Conservation (phyloP, 2,797 vertebrate species). For the Catamblyrhynchus diadema region DNA sequence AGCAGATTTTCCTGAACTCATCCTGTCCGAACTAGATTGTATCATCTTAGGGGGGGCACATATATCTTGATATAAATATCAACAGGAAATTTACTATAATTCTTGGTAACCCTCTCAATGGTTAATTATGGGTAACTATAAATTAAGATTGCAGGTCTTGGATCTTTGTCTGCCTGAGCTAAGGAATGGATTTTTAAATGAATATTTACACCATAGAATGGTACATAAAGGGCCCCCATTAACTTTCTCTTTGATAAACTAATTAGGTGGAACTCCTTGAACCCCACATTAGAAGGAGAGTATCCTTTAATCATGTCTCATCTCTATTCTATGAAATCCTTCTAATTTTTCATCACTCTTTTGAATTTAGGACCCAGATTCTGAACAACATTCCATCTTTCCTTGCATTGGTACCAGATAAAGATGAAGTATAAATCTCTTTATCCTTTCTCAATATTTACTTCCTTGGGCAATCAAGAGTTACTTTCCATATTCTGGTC, state of each 20-base stretch:
- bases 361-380: background rate
- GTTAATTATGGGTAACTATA: background rate
- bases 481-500: background rate
- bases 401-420: background rate
- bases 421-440: background rate
- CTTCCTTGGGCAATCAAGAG: background rate
- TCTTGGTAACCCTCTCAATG: background rate
- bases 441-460: background rate
- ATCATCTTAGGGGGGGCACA: background rate
- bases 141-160: background rate
- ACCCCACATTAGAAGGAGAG: background rate
- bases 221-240: background rate
- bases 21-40: background rate
- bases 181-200: background rate
- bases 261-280: background rate
- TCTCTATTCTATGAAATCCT: background rate
- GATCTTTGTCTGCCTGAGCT: background rate
- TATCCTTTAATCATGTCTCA: background rate
- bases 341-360: background rate
- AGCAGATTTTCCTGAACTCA: background rate
- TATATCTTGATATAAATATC: background rate
- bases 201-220: background rate
- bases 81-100: background rate
- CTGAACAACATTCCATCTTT: background rate
- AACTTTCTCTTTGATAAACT: conserved; percentile 14